These are phyloP conservation scores for Ophraella communa DNA, from an alignment of 2,888 invertebrate genomes.

Conservation along the genomic window DNA sequence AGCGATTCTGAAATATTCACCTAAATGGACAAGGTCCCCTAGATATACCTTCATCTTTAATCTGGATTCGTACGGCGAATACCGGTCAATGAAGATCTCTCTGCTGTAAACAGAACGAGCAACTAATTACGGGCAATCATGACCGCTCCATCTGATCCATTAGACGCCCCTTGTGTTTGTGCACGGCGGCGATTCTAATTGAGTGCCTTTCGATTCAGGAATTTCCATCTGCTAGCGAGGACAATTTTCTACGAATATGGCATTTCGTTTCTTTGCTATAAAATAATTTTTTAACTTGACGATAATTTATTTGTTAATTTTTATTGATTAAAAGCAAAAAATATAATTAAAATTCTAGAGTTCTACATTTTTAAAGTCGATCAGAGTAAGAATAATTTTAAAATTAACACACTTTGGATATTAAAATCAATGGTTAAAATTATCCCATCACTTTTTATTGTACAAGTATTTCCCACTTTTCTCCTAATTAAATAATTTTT, in stretches of 20 bases:
- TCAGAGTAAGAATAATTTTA: no score
- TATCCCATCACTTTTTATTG: no score
- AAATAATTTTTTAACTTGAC: no score
- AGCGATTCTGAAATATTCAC: background rate
- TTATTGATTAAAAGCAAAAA: no score
- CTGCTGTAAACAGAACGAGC: conserved; percentile 58
- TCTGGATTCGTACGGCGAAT: background rate
- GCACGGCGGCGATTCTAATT: conserved; percentile 60
- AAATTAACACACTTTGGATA: no score
- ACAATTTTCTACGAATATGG: conserved; percentile 25
- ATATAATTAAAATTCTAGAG: no score
- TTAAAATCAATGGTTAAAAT: no score
- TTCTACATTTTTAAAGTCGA: no score
- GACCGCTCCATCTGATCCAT: conserved; percentile 63
- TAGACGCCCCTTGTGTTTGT: conserved; percentile 61
- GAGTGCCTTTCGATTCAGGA: conserved; percentile 53
- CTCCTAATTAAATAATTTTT: no score
- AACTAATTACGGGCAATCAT: conserved; percentile 69
- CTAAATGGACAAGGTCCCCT: background rate
- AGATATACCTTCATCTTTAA: background rate
- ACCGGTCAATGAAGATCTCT: conserved; percentile 41
- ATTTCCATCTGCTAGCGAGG: conserved; percentile 56
- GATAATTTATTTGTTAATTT: no score
- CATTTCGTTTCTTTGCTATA: background rate
- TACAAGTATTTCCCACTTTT: no score